phyloP scores from a whole-genome alignment of 92 coral and sea anemone genomes.

The Epizoanthus scotinus region DNA sequence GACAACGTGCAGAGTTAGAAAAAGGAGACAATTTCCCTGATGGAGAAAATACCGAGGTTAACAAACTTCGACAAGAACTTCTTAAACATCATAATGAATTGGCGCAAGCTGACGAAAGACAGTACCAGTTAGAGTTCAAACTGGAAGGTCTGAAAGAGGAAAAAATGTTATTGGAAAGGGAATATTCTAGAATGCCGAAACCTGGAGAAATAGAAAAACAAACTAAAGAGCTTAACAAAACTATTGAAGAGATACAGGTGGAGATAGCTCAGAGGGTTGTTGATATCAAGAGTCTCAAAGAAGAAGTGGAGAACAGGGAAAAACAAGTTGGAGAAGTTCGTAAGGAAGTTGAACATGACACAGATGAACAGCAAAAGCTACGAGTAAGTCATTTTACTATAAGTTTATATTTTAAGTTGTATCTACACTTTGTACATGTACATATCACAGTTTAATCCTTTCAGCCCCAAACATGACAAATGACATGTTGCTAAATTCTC shows the following conservation, averaged over 20 bases:
- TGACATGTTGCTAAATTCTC: too few species aligned
- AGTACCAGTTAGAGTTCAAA: conserved; percentile 90
- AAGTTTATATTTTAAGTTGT: too few species aligned
- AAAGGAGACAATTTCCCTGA: conserved; percentile 98
- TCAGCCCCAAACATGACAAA: too few species aligned
- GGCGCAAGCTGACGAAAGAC: conserved; percentile 99
- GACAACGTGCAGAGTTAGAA: conserved; percentile 85
- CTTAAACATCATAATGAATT: conserved; percentile 93
- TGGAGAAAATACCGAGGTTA: conserved; percentile 92
- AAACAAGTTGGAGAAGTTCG: conserved; percentile 70
- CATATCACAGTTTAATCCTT: too few species aligned
- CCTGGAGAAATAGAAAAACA: conserved; percentile 97
- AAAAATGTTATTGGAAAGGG: conserved; percentile 89
- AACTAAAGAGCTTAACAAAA: conserved; percentile 82
- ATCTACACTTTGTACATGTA: too few species aligned
- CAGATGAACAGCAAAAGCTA: conserved; percentile 87
- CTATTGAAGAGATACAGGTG: conserved; percentile 81
- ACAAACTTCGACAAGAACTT: conserved; percentile 94
- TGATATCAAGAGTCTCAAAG: conserved; percentile 84
- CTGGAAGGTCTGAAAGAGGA: conserved; percentile 94
- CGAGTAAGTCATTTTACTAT: conserved; percentile 55
- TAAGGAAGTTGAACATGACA: conserved; percentile 80
- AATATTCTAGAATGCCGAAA: conserved; percentile 97
- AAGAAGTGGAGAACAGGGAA: conserved; percentile 85
- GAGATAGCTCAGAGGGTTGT: conserved; percentile 93